Evolutionary conservation across 2,888 invertebrate genomes (phyloP).

Genomic region (Chloromyia formosa): DNA sequence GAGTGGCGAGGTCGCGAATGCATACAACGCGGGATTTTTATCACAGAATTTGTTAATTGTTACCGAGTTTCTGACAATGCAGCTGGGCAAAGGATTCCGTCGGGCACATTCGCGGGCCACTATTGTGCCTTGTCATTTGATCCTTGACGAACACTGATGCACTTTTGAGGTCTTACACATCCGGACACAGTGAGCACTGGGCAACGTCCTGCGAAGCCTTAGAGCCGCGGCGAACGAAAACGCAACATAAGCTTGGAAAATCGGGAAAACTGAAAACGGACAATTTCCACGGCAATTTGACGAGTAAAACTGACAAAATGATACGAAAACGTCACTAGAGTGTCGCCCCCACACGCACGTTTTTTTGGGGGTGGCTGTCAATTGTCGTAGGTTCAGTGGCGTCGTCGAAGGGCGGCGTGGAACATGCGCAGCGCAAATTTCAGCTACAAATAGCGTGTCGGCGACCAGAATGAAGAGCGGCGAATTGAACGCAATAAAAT

Average conservation of each 20-base stretch:
- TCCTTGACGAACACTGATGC: neutral
- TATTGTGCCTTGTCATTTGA: neutral
- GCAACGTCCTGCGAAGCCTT: neutral
- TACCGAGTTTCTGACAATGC: conserved; percentile 9
- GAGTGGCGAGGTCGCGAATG: conserved; percentile 7
- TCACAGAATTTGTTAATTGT: conserved; percentile 29
- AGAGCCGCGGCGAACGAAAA: neutral
- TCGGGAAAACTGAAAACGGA: neutral
- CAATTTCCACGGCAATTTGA: conserved; percentile 10
- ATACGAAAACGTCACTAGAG: conserved; percentile 34
- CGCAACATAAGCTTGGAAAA: conserved; percentile 8
- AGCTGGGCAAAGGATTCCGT: neutral
- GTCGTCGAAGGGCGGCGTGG: conserved; percentile 37
- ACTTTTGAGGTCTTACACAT: neutral
- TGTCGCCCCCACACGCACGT: conserved; percentile 29
- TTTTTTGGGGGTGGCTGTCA: conserved; percentile 13
- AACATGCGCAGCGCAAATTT: conserved; percentile 36
- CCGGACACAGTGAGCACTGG: neutral
- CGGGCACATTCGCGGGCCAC: neutral
- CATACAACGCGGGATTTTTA: conserved; percentile 12
- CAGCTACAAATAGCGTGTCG: conserved; percentile 22
- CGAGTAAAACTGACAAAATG: conserved; percentile 29
- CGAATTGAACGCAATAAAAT: conserved; percentile 41
- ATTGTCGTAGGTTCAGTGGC: conserved; percentile 38
- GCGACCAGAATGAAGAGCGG: neutral